phyloP scores from a whole-genome alignment of 2,888 invertebrate species.

The Tanytarsus gracilentus region DNA sequence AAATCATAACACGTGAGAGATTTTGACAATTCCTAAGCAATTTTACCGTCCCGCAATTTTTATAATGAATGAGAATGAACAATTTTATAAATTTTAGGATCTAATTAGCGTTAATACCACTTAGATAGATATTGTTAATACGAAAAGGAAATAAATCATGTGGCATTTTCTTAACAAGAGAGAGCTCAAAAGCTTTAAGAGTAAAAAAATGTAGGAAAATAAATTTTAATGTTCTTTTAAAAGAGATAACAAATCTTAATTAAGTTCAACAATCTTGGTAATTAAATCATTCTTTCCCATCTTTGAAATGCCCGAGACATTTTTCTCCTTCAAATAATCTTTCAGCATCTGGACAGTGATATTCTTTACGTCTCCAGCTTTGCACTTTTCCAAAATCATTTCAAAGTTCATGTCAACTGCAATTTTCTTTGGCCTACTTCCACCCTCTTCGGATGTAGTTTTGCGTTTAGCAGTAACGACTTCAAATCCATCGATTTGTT shows the following conservation, averaged over 20 bases:
- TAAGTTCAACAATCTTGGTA: neutral
- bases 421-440: neutral
- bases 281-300: neutral
- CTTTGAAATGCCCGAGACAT: neutral
- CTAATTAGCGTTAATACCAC: too few relatives aligned
- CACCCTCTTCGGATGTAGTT: neutral
- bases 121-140: too few relatives aligned
- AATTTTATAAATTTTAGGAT: too few relatives aligned
- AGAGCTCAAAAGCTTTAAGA: neutral
- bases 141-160: neutral
- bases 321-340: neutral
- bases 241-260: neutral
- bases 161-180: neutral
- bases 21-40: too few relatives aligned
- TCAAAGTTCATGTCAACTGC: neutral
- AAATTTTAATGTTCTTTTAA: neutral
- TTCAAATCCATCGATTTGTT: conserved; percentile 18
- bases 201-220: neutral
- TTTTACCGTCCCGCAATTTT: too few relatives aligned
- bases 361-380: neutral
- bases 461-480: conserved; percentile 8
- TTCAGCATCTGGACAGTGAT: conserved; percentile 3
- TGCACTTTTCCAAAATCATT: neutral
- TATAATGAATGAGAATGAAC: too few relatives aligned
- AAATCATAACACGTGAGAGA: too few relatives aligned